Evolutionary conservation across 2,888 invertebrate genomes (phyloP).

Genomic region (Acrobeloides nanus): DNA sequence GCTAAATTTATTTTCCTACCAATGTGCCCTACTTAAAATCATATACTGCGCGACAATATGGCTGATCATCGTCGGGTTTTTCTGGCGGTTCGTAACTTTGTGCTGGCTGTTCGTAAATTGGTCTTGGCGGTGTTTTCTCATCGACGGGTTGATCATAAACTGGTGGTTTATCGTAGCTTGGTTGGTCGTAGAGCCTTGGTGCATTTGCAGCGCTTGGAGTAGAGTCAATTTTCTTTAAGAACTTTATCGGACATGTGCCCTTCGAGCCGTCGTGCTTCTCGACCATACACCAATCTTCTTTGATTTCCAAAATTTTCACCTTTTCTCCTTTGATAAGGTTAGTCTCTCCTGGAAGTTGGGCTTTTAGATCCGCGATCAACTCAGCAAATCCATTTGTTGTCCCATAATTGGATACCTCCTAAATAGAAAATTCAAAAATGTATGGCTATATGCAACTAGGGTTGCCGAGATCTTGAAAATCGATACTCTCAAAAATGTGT

Average conservation of each 20-base stretch:
- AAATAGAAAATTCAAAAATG: too few species aligned
- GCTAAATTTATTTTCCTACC: conserved; percentile 2
- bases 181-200: too few species aligned
- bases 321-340: conserved; percentile 10
- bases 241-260: conserved; percentile 10
- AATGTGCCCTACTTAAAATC: conserved; percentile 16
- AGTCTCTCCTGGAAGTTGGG: conserved; percentile 7
- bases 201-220: neutral
- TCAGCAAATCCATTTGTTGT: conserved; percentile 2
- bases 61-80: neutral
- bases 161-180: conserved; percentile 3
- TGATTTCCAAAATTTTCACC: conserved; percentile 6
- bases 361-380: conserved; percentile 5
- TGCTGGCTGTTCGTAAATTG: too few species aligned
- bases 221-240: neutral
- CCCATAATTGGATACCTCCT: too few species aligned
- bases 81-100: too few species aligned
- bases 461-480: too few species aligned
- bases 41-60: conserved; percentile 24
- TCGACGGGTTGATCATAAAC: conserved; percentile 1
- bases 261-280: conserved; percentile 8
- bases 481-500: too few species aligned
- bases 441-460: too few species aligned
- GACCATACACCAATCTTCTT: conserved; percentile 13
- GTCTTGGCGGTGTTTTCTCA: neutral